Conservation (phyloP, 2,888 invertebrate species). For the Toxonevra muliebris region DNA sequence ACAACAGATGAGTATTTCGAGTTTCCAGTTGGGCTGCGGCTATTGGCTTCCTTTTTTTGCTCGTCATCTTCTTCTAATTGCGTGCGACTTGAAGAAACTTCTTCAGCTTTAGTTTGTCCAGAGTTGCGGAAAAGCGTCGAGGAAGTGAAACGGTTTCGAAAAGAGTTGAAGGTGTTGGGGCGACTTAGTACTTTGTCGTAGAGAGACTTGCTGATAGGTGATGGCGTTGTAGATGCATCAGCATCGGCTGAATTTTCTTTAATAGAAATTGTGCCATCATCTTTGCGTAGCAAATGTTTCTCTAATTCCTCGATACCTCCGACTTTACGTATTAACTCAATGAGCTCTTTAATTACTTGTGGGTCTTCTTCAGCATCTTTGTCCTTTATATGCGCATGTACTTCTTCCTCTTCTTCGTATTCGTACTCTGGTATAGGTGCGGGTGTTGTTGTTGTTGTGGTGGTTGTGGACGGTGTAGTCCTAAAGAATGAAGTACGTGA, state of each 20-base stretch:
- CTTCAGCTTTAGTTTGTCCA: slow-evolving; percentile 31
- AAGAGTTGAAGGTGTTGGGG: slow-evolving; percentile 55
- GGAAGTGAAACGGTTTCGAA: slow-evolving; percentile 58
- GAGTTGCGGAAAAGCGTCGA: slow-evolving; percentile 44
- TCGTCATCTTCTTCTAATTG: slow-evolving; percentile 31
- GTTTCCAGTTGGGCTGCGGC: slow-evolving; percentile 44
- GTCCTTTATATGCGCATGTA: slow-evolving; percentile 38
- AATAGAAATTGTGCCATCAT: slow-evolving; percentile 66
- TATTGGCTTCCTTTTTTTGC: slow-evolving; percentile 19
- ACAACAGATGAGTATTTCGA: slow-evolving; percentile 71
- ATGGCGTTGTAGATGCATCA: slow-evolving; percentile 67
- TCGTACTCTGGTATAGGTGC: slow-evolving; percentile 67
- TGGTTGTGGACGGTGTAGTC: slow-evolving; percentile 65
- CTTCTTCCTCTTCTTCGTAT: slow-evolving; percentile 65
- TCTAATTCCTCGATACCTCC: slow-evolving; percentile 89
- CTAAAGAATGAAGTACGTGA: slow-evolving; percentile 63
- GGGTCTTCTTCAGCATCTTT: slow-evolving; percentile 64
- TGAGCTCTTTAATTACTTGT: slow-evolving; percentile 80
- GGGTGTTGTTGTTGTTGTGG: slow-evolving; percentile 61
- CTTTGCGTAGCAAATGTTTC: slow-evolving; percentile 74
- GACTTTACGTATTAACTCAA: slow-evolving; percentile 85
- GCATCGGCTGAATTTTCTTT: slow-evolving; percentile 59
- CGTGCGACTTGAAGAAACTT: slow-evolving; percentile 26
- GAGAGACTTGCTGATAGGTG: slow-evolving; percentile 77
- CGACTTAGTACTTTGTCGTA: slow-evolving; percentile 77